Conservation (phyloP, 2,797 vertebrate genomes). For the Takifugu ocellatus region DNA sequence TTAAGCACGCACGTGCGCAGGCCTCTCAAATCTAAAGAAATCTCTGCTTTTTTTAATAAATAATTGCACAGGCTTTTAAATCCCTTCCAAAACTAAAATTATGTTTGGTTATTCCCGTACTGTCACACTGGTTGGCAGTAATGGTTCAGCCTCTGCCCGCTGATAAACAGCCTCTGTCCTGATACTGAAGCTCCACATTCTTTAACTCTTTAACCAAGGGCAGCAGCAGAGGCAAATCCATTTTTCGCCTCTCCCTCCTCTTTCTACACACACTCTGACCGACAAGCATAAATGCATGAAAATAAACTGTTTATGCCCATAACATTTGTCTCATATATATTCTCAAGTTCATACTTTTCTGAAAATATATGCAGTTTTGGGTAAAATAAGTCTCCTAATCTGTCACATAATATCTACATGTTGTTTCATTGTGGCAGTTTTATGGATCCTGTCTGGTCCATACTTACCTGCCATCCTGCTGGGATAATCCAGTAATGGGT, state of each 20-base stretch:
- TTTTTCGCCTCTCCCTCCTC: neutral
- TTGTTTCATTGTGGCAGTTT: no score
- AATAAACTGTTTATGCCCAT: neutral
- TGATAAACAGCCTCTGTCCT: neutral
- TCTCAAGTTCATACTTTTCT: no score
- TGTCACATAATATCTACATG: no score
- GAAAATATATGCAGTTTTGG: no score
- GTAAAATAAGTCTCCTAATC: no score
- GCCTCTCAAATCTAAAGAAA: neutral
- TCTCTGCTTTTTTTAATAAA: no score
- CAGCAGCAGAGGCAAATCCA: neutral
- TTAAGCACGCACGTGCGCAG: conserved; percentile 1
- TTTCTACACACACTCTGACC: neutral
- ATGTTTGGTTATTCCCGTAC: neutral
- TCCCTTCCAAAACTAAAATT: neutral
- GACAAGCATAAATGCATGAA: neutral
- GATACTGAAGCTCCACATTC: neutral
- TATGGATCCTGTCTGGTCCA: no score
- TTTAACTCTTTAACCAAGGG: neutral
- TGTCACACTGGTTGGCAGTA: neutral
- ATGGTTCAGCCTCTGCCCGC: neutral
- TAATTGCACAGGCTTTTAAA: neutral
- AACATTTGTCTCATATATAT: no score
- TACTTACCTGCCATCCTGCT: no score
- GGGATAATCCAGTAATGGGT: no score